Percentiles rank a stretch among this genome's conserved stretches.
These are phyloP conservation scores for Setophaga coronata DNA, from an alignment of 2,113 vertebrate species.

Conservation along the genomic window DNA sequence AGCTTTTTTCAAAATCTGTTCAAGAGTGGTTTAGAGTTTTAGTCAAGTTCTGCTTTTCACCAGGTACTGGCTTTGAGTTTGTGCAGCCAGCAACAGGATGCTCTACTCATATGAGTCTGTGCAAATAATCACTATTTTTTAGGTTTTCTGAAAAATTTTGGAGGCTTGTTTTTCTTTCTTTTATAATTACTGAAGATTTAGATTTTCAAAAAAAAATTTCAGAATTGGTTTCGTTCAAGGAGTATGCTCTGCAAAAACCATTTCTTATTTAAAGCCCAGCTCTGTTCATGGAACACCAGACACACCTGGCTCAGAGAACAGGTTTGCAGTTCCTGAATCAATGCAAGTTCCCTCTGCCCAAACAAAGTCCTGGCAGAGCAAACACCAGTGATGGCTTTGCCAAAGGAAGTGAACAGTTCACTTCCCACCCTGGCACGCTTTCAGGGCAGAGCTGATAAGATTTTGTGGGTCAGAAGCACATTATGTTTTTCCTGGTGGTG, in stretches of 20 bases:
- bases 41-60: neutral
- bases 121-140: neutral
- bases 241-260: neutral
- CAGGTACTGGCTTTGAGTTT: neutral
- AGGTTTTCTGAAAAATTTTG: neutral
- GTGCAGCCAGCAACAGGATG: neutral
- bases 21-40: neutral
- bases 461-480: neutral
- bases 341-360: neutral
- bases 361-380: neutral
- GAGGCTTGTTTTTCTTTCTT: neutral
- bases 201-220: neutral
- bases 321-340: neutral
- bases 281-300: neutral
- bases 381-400: neutral
- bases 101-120: neutral
- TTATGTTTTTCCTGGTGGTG: neutral
- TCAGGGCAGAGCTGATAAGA: neutral
- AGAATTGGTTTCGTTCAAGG: neutral
- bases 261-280: neutral
- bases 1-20: neutral
- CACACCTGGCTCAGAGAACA: neutral
- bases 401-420: neutral
- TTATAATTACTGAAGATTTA: neutral
- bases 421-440: accelerated